Evolutionary conservation across 2,113 vertebrate genomes (phyloP).

Genomic region (Corynorhinus townsendii): DNA sequence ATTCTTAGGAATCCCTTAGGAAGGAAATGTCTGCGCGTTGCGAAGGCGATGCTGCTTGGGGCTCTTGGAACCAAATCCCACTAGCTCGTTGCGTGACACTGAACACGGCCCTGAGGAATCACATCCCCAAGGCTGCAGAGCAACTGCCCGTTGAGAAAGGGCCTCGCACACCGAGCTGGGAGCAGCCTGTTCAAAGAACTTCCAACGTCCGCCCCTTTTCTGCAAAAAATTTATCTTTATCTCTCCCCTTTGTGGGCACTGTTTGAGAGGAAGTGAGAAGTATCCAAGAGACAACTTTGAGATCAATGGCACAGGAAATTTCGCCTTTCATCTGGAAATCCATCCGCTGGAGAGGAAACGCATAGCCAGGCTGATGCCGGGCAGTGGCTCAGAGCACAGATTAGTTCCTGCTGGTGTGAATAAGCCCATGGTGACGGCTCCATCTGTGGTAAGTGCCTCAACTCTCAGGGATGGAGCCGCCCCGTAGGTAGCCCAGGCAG

Average conservation of each 20-base stretch:
- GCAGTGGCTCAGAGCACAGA: background rate
- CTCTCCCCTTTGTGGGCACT: background rate
- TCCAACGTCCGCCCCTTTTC: background rate
- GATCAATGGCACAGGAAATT: constrained; percentile 44
- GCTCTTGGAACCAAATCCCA: fast-evolving
- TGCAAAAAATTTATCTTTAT: background rate
- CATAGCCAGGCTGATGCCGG: background rate
- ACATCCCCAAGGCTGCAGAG: fast-evolving
- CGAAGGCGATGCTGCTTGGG: fast-evolving
- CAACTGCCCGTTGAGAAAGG: too few relatives aligned
- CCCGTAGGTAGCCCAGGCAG: background rate
- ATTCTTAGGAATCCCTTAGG: background rate
- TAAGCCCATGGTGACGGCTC: background rate
- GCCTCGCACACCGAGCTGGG: fast-evolving
- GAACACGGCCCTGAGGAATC: background rate
- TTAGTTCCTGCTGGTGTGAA: background rate
- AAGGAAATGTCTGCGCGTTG: background rate
- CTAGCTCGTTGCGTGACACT: fast-evolving
- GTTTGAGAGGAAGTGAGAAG: background rate
- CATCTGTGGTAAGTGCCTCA: too few relatives aligned
- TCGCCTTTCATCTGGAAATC: constrained; percentile 5
- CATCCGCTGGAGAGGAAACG: background rate
- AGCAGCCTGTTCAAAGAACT: background rate
- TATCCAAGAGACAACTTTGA: background rate
- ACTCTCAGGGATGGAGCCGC: background rate